Evolutionary conservation across 2,888 invertebrate genomes (phyloP).

Genomic region (Parasteatoda lunata): DNA sequence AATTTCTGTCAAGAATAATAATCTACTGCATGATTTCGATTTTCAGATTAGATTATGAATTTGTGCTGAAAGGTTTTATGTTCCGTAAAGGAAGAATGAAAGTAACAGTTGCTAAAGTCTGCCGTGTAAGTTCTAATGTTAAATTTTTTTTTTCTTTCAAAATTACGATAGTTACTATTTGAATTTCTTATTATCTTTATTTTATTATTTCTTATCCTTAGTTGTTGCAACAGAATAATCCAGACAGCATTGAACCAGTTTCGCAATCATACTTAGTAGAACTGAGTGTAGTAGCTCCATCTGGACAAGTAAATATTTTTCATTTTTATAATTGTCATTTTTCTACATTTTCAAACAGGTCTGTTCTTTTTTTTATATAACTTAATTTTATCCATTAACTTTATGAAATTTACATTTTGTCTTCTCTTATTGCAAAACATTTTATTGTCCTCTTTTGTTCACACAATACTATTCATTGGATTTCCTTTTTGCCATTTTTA

Average conservation of each 20-base stretch:
- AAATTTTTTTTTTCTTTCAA: neutral
- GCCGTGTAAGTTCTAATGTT: slow-evolving; percentile 48
- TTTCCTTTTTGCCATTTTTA: too few relatives aligned
- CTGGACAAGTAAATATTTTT: slow-evolving; percentile 78
- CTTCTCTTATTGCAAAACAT: too few relatives aligned
- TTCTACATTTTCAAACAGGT: too few relatives aligned
- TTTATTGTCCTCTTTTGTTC: too few relatives aligned
- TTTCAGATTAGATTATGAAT: slow-evolving; percentile 88
- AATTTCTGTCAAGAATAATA: too few relatives aligned
- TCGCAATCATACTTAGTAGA: slow-evolving; percentile 95
- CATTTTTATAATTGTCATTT: neutral
- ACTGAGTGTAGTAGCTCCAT: slow-evolving; percentile 90
- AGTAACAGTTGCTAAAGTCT: slow-evolving; percentile 89
- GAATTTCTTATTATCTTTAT: neutral
- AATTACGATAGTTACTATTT: neutral
- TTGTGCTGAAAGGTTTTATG: slow-evolving; percentile 93
- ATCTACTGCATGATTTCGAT: neutral
- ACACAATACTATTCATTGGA: too few relatives aligned
- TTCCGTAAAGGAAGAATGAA: slow-evolving; percentile 98
- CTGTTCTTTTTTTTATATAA: too few relatives aligned
- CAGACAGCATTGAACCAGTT: slow-evolving; percentile 84
- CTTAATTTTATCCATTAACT: too few relatives aligned
- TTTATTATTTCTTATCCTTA: slow-evolving; percentile 68
- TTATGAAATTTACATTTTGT: too few relatives aligned
- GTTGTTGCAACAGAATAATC: slow-evolving; percentile 79